Conservation (phyloP, 23 tunicate species). For the Ciona savignyi region DNA sequence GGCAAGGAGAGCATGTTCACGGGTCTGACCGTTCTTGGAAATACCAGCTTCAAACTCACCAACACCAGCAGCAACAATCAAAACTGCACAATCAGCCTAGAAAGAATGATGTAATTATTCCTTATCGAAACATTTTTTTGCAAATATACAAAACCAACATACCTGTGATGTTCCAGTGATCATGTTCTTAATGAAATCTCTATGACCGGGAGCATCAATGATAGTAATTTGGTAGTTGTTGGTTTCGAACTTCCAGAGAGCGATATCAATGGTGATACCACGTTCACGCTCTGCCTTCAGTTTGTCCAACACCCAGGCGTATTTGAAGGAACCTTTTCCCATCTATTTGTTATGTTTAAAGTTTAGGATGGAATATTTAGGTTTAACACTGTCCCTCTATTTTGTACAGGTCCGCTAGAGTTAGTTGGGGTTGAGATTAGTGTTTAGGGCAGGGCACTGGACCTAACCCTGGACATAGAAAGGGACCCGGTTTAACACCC, state of each 20-base stretch:
- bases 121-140: background rate
- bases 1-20: conserved; percentile 88
- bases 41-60: conserved; percentile 99
- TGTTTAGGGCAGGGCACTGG: too few relatives aligned
- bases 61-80: conserved; percentile 93
- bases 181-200: conserved; percentile 99
- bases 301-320: conserved; percentile 98
- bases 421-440: too few relatives aligned
- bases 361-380: too few relatives aligned
- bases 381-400: too few relatives aligned
- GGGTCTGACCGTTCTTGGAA: conserved; percentile 95
- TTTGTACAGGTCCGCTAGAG: too few relatives aligned
- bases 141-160: background rate
- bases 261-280: conserved; percentile 96
- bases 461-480: too few relatives aligned
- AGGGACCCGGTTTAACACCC: too few relatives aligned
- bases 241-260: conserved; percentile 91
- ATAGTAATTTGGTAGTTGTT: conserved; percentile 60
- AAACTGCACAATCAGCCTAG: conserved; percentile 96
- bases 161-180: conserved; percentile 96
- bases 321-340: conserved; percentile 98
- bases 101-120: background rate
- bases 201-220: conserved; percentile 98
- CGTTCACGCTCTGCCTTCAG: conserved; percentile 96
- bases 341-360: too few relatives aligned